Conservation (phyloP, 2,797 vertebrate genomes). For the Arctocebus calabarensis region DNA sequence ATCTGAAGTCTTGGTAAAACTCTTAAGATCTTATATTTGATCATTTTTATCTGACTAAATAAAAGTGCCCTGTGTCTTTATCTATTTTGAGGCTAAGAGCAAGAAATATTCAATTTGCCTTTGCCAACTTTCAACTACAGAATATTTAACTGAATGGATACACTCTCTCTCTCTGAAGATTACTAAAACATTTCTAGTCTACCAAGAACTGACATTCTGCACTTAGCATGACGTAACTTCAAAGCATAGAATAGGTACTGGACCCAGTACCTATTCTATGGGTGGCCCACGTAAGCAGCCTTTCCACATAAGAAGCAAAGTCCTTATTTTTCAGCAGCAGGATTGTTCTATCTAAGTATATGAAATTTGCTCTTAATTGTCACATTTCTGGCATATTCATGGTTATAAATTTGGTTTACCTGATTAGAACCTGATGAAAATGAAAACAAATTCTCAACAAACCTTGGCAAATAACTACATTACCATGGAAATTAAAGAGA, state of each 20-base stretch:
- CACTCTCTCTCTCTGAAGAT: neutral
- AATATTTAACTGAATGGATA: neutral
- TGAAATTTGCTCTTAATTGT: neutral
- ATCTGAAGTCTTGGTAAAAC: neutral
- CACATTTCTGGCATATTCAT: neutral
- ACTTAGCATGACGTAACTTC: neutral
- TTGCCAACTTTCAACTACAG: neutral
- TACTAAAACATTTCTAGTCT: neutral
- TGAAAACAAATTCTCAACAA: neutral
- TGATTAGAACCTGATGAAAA: neutral
- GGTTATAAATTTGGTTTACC: neutral
- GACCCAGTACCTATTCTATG: neutral
- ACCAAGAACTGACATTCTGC: neutral
- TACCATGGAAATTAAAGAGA: neutral
- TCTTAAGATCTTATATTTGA: neutral
- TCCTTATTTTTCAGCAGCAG: neutral
- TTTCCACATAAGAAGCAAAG: neutral
- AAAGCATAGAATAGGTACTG: neutral
- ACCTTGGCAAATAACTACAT: constrained; percentile 1
- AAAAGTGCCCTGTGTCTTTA: neutral
- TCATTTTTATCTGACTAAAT: neutral
- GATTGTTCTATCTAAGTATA: neutral
- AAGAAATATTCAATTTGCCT: neutral
- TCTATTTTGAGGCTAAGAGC: neutral
- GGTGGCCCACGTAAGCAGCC: neutral